A percentile compares a stretch with the other conserved stretches of the same genome.
phyloP scores from a whole-genome alignment of 1,140 invertebrate species.

The Grapholita molesta region DNA sequence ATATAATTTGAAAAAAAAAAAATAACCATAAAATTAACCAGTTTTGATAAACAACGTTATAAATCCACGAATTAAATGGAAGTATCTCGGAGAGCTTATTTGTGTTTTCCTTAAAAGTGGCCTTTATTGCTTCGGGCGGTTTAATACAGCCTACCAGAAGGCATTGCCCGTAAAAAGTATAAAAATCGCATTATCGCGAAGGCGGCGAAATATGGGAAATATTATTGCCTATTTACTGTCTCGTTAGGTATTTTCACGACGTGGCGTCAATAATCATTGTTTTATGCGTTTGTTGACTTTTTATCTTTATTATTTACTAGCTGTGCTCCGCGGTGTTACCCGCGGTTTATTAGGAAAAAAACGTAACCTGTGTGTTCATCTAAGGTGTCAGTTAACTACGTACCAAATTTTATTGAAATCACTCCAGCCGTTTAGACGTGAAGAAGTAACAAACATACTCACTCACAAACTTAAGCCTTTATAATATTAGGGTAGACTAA shows the following conservation, averaged over 20 bases:
- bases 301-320: not conserved
- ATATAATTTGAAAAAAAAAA: not conserved
- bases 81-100: not conserved
- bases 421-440: too few relatives aligned
- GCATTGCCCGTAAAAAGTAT: conserved; percentile 2
- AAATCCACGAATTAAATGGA: conserved; percentile 2
- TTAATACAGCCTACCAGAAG: not conserved
- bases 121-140: not conserved
- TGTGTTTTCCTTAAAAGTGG: conserved; percentile 13
- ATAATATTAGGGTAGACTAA: too few relatives aligned
- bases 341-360: too few relatives aligned
- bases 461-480: too few relatives aligned
- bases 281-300: not conserved
- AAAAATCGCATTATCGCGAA: conserved; percentile 10
- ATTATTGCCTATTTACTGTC: conserved; percentile 15
- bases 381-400: too few relatives aligned
- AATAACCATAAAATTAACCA: not conserved
- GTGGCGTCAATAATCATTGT: not conserved
- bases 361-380: too few relatives aligned
- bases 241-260: not conserved
- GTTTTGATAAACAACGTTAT: conserved; percentile 2
- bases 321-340: too few relatives aligned
- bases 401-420: too few relatives aligned
- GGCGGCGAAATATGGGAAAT: not conserved
- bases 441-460: too few relatives aligned